Conservation (phyloP, 2,113 vertebrate genomes). For the Euleptes europaea region DNA sequence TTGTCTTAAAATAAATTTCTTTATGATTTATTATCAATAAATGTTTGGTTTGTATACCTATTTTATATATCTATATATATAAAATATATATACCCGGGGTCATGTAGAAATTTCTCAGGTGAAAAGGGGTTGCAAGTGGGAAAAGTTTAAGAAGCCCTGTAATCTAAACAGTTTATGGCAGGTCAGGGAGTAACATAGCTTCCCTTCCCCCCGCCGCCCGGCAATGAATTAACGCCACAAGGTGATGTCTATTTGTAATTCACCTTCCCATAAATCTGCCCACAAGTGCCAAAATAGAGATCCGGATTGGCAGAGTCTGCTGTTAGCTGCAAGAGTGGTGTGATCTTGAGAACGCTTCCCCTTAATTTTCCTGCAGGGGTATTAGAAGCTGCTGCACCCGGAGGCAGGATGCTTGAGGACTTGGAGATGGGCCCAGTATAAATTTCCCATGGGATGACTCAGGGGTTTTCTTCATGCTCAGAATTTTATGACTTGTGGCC, state of each 20-base stretch:
- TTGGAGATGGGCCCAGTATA: neutral
- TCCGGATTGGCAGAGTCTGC: neutral
- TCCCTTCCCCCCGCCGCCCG: no score
- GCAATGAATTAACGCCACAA: neutral
- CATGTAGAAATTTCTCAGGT: no score
- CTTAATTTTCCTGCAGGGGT: no score
- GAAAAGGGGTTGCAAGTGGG: no score
- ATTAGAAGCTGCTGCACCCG: neutral
- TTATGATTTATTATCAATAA: no score
- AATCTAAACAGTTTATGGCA: neutral
- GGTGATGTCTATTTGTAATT: neutral
- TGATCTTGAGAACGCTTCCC: neutral
- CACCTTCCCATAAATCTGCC: neutral
- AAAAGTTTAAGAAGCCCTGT: no score
- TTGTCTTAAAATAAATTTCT: no score
- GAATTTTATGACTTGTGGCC: neutral
- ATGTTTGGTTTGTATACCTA: no score
- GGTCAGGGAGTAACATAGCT: neutral
- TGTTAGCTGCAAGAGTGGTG: no score
- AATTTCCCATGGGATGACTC: neutral
- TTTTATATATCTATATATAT: no score
- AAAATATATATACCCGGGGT: no score
- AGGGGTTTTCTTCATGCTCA: neutral
- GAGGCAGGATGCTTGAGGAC: neutral
- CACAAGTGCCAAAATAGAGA: neutral